A percentile compares a stretch with the other conserved stretches of the same genome.
Conservation (phyloP, 2,113 vertebrate genomes). For the Rhadina sibilatrix region DNA sequence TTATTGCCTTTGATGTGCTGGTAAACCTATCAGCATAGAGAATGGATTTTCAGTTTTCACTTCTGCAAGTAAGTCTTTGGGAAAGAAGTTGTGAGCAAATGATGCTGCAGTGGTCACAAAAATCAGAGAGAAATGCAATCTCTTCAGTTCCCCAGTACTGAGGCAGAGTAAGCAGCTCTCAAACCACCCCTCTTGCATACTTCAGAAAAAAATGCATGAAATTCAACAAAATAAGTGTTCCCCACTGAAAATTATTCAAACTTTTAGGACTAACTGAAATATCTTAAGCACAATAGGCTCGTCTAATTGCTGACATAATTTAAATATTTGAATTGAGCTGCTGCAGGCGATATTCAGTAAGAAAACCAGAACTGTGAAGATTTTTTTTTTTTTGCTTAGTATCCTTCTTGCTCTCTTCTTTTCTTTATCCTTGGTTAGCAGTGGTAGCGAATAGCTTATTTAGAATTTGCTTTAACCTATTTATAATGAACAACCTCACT, state of each 20-base stretch:
- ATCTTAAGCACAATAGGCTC: neutral
- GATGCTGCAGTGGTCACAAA: neutral
- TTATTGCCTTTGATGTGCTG: neutral
- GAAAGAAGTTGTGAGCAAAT: neutral
- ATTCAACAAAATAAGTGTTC: neutral
- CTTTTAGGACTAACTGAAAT: neutral
- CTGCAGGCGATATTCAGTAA: neutral
- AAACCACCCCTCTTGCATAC: neutral
- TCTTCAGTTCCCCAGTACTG: neutral
- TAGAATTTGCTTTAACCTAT: constrained; percentile 41
- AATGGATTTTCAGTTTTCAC: neutral
- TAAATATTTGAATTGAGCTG: neutral
- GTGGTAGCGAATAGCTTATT: neutral
- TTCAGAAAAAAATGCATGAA: neutral
- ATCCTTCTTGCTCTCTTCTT: neutral
- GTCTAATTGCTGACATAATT: neutral
- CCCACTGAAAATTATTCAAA: neutral
- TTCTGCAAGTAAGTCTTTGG: neutral
- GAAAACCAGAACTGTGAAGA: neutral
- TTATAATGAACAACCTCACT: constrained; percentile 27
- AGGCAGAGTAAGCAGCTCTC: neutral
- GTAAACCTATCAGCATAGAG: neutral
- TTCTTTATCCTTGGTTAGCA: neutral
- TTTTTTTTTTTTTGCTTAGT: neutral
- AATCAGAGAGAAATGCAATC: neutral